phyloP scores from a whole-genome alignment of 1,140 invertebrate species.

The Drosophila parvula region DNA sequence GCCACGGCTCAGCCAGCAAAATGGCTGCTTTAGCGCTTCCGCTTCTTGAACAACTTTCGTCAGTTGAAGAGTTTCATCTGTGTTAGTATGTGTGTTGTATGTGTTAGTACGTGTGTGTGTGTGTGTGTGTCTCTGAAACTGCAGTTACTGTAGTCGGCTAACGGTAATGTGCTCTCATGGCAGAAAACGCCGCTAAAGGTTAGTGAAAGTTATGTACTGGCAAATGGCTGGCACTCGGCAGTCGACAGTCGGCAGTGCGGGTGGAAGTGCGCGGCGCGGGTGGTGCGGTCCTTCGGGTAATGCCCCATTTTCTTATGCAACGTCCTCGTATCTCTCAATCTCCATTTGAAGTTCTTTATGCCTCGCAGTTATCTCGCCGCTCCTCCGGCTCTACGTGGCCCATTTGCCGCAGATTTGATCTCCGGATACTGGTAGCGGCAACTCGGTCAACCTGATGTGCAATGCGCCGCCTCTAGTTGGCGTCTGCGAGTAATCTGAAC shows the following conservation, averaged over 20 bases:
- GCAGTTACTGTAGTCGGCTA: conserved; percentile 47
- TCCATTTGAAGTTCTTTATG: conserved; percentile 59
- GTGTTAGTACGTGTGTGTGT: neutral
- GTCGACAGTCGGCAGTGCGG: too few relatives aligned
- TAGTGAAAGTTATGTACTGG: conserved; percentile 62
- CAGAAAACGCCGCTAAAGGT: conserved; percentile 53
- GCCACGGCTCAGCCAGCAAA: conserved; percentile 32
- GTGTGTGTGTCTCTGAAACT: conserved; percentile 37
- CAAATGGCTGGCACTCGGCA: conserved; percentile 37
- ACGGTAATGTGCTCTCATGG: conserved; percentile 57
- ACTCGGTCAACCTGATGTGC: conserved; percentile 42
- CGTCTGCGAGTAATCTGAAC: conserved; percentile 21
- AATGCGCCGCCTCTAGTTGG: conserved; percentile 10
- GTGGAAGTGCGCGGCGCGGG: too few relatives aligned
- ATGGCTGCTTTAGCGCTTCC: conserved; percentile 63
- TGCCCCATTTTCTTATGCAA: conserved; percentile 39
- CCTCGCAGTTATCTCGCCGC: conserved; percentile 24
- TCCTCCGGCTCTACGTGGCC: conserved; percentile 15
- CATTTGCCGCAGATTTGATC: conserved; percentile 44
- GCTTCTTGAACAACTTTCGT: conserved; percentile 50
- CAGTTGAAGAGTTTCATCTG: conserved; percentile 30
- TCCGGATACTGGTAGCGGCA: conserved; percentile 6
- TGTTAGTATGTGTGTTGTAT: conserved; percentile 16
- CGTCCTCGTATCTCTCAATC: conserved; percentile 52
- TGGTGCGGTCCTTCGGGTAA: conserved; percentile 7